Base-by-base conservation (phyloP, 2,797 vertebrate genomes). In the Phrynocephalus vlangalii region DNA sequence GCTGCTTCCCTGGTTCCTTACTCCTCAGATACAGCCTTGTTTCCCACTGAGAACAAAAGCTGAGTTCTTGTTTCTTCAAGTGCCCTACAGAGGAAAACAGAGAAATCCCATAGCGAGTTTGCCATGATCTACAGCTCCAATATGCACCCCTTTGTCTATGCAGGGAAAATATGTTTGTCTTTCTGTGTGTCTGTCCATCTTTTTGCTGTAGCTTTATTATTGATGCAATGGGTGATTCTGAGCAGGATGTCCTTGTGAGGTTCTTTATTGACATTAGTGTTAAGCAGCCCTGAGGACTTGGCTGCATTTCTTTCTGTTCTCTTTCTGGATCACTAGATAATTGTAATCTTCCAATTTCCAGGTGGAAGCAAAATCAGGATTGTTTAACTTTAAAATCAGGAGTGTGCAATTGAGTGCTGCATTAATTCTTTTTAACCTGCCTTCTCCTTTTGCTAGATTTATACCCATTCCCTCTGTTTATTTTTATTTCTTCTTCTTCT, bases 391-490 rank as follows among this genome's bases (percentile, higher is more conserved):
- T 11, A 79, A 84, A 91, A 90, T 94, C 91, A 88, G 79, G 81
- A 79, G 38, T 80, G 78, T 52, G 6, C 91, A 82, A 11, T 71
- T 92, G 92, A 38, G 91, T 9, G 89, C 89, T 44, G 83, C 91
- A 84, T 94, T 94, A 89, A 96, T 95, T 94, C 94, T 90, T 96
- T 93, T 95, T 89, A 85, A 76, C 63, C 88, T 76, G 82, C 75
- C 87, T 81, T 82, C 78, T 90, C 92, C 82, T n/a, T 91, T 77
- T 87, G 85, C 72, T 22, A 56, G 91, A 92, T 94, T 91, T 92
- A 71, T 13, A 50, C 16, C 20, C 77, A 0, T 67, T 11, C 11
- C 13, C 56, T 80, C 2, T 38, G 11, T 38, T 56, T 38, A 38
- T 38, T 38, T 38, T 38, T 38, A 38, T 38, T 38, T 38, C 38